Percentiles rank a stretch among this genome's conserved stretches.
Conservation (phyloP, 2,113 vertebrate genomes). For the Clinocottus analis region DNA sequence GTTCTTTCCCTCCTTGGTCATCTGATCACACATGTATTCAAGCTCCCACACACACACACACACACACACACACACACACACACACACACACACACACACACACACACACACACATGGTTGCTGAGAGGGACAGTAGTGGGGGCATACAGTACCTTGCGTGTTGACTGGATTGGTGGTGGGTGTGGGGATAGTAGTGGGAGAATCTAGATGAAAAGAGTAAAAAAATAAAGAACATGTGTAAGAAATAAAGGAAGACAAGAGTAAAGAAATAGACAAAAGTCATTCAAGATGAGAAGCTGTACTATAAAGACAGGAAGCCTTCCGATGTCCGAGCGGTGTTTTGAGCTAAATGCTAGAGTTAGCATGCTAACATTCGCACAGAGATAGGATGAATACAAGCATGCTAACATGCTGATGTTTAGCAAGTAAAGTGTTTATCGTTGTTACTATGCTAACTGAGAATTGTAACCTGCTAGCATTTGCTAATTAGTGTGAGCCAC, state of each 20-base stretch:
- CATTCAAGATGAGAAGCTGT: slow-evolving; percentile 61
- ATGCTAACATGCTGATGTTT: slow-evolving; percentile 10
- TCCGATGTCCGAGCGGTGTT: neutral
- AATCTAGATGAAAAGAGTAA: slow-evolving; percentile 87
- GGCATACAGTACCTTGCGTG: slow-evolving; percentile 86
- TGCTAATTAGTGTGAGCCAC: neutral
- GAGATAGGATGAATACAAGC: neutral
- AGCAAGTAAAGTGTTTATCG: neutral
- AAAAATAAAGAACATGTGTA: slow-evolving; percentile 80
- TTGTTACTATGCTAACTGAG: neutral
- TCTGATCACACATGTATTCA: slow-evolving; percentile 49
- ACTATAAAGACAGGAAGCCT: slow-evolving; percentile 23
- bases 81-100: slow-evolving; percentile 34
- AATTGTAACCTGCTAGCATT: neutral
- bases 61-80: slow-evolving; percentile 39
- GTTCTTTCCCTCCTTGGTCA: slow-evolving; percentile 27
- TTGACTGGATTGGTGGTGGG: slow-evolving; percentile 85
- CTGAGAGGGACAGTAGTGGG: slow-evolving; percentile 77
- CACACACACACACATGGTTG: slow-evolving; percentile 40
- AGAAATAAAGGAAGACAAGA: slow-evolving; percentile 77
- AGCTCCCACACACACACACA: slow-evolving; percentile 38
- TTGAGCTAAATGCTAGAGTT: slow-evolving; percentile 8
- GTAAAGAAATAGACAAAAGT: slow-evolving; percentile 72
- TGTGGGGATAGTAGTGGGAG: slow-evolving; percentile 85
- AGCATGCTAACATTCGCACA: slow-evolving; percentile 3